A percentile compares a stretch with the other conserved stretches of the same genome.
These are phyloP conservation scores for Popillia japonica DNA, from an alignment of 1,140 invertebrate genomes.

Conservation along the genomic window DNA sequence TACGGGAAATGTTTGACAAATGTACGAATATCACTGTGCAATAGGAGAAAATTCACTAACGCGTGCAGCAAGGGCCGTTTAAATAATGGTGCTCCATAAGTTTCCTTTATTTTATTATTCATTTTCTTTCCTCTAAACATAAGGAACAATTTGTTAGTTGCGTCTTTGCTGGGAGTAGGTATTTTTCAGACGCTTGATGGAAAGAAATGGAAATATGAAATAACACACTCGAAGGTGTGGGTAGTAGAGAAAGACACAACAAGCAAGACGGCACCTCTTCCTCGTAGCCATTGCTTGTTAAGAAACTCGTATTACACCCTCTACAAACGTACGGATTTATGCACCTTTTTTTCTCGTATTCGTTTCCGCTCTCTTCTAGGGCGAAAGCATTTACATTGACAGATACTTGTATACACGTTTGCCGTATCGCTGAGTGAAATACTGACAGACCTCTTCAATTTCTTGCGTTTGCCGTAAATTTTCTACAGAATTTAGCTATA, in stretches of 20 bases:
- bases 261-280: neutral
- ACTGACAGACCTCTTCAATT: neutral
- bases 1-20: neutral
- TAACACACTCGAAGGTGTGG: too few species aligned
- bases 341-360: neutral
- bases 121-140: constrained; percentile 37
- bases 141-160: constrained; percentile 38
- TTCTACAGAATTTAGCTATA: neutral
- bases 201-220: neutral
- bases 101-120: constrained; percentile 40
- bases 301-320: neutral
- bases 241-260: neutral
- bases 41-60: neutral
- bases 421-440: neutral
- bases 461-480: neutral
- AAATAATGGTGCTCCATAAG: neutral
- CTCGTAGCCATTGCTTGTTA: neutral
- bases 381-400: neutral
- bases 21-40: neutral
- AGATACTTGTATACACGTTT: neutral
- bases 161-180: neutral
- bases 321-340: neutral
- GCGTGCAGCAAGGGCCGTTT: neutral
- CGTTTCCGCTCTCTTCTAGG: neutral
- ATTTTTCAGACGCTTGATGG: neutral